These are phyloP conservation scores for Addax nasomaculatus DNA, from an alignment of 2,113 vertebrate species.

Conservation along the genomic window DNA sequence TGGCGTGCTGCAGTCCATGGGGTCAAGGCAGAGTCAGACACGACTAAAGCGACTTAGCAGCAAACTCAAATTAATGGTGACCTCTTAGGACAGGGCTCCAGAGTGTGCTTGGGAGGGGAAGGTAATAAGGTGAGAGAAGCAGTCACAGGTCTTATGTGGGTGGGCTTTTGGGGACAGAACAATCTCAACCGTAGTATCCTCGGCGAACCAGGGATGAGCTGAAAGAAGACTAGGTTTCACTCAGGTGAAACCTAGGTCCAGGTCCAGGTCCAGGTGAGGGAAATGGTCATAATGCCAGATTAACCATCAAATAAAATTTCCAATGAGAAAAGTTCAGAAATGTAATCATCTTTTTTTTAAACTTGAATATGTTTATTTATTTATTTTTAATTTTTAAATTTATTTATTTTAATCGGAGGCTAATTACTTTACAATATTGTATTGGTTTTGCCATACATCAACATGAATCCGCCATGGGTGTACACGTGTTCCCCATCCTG, in stretches of 20 bases:
- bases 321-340: background rate
- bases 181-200: background rate
- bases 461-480: too few species aligned
- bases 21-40: background rate
- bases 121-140: background rate
- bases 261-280: background rate
- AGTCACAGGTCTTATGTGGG: background rate
- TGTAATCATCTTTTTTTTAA: background rate
- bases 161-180: background rate
- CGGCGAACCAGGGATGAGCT: background rate
- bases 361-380: too few species aligned
- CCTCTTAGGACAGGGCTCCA: background rate
- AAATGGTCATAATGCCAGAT: background rate
- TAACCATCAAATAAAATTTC: background rate
- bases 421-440: too few species aligned
- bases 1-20: background rate
- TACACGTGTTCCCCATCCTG: too few species aligned
- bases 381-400: too few species aligned
- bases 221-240: background rate
- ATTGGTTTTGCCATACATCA: too few species aligned
- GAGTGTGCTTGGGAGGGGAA: background rate
- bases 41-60: too few species aligned
- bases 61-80: background rate
- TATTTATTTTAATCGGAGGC: too few species aligned
- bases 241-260: too few species aligned